phyloP scores from a whole-genome alignment of 2,113 vertebrate genomes.

The Xerus inauris region DNA sequence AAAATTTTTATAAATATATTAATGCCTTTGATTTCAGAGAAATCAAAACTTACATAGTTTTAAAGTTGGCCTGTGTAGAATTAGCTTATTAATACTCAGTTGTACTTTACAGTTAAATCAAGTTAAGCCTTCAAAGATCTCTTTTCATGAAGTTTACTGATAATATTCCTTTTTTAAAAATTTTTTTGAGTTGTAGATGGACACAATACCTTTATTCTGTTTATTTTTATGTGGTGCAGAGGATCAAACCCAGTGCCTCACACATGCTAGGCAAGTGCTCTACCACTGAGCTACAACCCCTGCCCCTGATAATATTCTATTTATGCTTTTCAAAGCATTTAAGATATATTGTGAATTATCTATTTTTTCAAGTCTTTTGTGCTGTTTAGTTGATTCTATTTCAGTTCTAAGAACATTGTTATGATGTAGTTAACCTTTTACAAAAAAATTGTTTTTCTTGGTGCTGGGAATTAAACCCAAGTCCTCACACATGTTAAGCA shows the following conservation, averaged over 20 bases:
- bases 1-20: neutral
- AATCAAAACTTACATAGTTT: neutral
- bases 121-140: neutral
- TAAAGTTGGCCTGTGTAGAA: neutral
- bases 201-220: too few species aligned
- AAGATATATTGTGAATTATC: neutral
- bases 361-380: neutral
- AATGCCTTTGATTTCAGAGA: constrained; percentile 27
- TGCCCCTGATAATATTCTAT: neutral
- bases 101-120: neutral
- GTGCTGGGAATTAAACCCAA: neutral
- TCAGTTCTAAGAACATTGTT: constrained; percentile 10
- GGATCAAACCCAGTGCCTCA: too few species aligned
- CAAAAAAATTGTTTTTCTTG: neutral
- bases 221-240: too few species aligned
- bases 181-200: too few species aligned
- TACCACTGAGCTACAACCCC: too few species aligned
- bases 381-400: neutral
- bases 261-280: too few species aligned
- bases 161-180: neutral
- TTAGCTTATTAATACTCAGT: neutral
- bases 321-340: constrained; percentile 6
- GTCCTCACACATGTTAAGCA: neutral
- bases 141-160: constrained; percentile 28
- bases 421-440: neutral